Evolutionary conservation across 2,797 vertebrate species (phyloP).

Genomic region (Phalloptychus januarius): DNA sequence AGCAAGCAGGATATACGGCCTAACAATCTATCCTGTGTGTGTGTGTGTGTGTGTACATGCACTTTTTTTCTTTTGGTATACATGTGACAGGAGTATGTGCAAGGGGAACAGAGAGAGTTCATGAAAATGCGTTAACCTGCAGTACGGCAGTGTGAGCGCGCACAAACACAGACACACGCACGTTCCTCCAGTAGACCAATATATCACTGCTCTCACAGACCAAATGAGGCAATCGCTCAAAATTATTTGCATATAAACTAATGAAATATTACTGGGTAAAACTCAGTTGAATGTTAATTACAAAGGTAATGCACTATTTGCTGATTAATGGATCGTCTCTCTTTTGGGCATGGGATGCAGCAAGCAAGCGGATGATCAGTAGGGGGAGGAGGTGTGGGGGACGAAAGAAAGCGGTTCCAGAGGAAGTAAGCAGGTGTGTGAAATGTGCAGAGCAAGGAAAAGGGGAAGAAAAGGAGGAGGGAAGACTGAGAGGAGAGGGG

Average conservation of each 20-base stretch:
- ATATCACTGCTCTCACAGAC: slow-evolving; percentile 87
- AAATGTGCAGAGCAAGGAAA: slow-evolving; percentile 31
- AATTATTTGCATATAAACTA: slow-evolving; percentile 99
- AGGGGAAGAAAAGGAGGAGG: slow-evolving; percentile 5
- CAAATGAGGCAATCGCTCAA: slow-evolving; percentile 98
- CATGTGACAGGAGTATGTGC: slow-evolving; percentile 16
- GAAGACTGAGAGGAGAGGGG: slow-evolving; percentile 1
- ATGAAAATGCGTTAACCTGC: slow-evolving; percentile 57
- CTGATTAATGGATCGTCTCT: slow-evolving; percentile 96
- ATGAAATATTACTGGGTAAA: slow-evolving; percentile 94
- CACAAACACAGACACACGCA: slow-evolving; percentile 1
- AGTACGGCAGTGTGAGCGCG: slow-evolving; percentile 29
- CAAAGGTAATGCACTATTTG: slow-evolving; percentile 97
- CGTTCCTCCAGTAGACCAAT: slow-evolving; percentile 81
- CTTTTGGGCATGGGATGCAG: slow-evolving; percentile 76
- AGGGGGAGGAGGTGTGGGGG: slow-evolving; percentile 32
- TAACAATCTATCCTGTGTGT: slow-evolving; percentile 68
- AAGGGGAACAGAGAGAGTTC: slow-evolving; percentile 46
- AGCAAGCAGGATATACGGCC: slow-evolving; percentile 56
- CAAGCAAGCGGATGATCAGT: slow-evolving; percentile 60
- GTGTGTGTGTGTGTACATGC: slow-evolving; percentile 8
- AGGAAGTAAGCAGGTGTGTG: slow-evolving; percentile 54
- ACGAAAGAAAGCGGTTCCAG: slow-evolving; percentile 35
- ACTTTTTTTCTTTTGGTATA: slow-evolving; percentile 13
- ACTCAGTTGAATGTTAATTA: slow-evolving; percentile 97